A percentile compares a stretch with the other conserved stretches of the same genome.
phyloP scores from a whole-genome alignment of 2,113 vertebrate genomes.

The Hassar affinis region DNA sequence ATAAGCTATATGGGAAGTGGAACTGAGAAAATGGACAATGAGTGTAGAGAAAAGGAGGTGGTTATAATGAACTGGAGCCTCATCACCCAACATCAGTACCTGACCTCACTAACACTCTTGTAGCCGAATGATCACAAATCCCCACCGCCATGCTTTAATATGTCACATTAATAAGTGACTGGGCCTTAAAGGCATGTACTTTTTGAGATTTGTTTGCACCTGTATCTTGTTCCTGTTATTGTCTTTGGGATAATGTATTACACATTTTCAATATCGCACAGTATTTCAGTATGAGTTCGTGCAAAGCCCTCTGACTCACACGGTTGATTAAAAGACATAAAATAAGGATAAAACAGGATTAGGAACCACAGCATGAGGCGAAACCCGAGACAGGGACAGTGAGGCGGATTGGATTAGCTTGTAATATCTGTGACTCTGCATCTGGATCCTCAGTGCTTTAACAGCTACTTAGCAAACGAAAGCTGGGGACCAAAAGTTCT shows the following conservation, averaged over 20 bases:
- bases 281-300: not conserved
- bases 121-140: not conserved
- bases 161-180: not conserved
- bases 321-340: slow-evolving; percentile 50
- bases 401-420: slow-evolving; percentile 56
- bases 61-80: not conserved
- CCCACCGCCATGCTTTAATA: not conserved
- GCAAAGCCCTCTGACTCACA: slow-evolving; percentile 2
- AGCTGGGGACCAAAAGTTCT: slow-evolving; percentile 47
- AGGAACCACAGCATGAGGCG: slow-evolving; percentile 54
- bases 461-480: slow-evolving; percentile 54
- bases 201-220: not conserved
- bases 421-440: slow-evolving; percentile 53
- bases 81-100: not conserved
- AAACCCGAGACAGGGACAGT: slow-evolving; percentile 37
- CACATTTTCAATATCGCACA: not conserved
- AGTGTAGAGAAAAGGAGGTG: too few relatives aligned
- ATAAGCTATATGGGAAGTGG: too few relatives aligned
- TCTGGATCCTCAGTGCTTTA: slow-evolving; percentile 40
- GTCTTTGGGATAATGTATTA: too few relatives aligned
- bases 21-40: too few relatives aligned
- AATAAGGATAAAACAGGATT: slow-evolving; percentile 61
- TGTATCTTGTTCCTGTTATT: not conserved
- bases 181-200: not conserved
- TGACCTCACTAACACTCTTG: not conserved